Base-by-base conservation (phyloP, 1,140 invertebrate genomes). In the Hypothenemus hampei region DNA sequence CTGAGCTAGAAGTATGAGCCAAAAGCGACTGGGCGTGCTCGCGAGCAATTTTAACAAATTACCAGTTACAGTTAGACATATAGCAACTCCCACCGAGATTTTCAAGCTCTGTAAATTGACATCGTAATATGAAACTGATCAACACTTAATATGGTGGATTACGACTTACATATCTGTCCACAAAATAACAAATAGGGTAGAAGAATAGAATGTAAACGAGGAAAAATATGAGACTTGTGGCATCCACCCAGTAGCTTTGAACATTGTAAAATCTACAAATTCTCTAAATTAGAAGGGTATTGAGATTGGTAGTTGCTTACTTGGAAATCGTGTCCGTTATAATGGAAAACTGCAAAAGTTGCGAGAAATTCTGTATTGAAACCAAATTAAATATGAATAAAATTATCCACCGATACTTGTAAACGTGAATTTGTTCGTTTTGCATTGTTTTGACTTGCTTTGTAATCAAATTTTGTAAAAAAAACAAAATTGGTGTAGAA, bases 1-100 rank as follows among this genome's bases (percentile, higher is more conserved):
- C 66, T 90, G 87, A n/a, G 81, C 83, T 15, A 79, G 65, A 63
- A 89, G 78, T 24, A 81, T 77, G 3, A 87, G 62, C 58, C 74
- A 76, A 70, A 86, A 89, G 18, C 75, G 69, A 56, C 81, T 74
- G 6, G 76, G 78, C 7, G 69, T 56, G 1, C 81, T 69, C 19
- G 81, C 79, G 21, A 78, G 70, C 62, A 83, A 72, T 75, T 91
- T 92, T 31, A 92, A 33, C 8, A 62, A 10, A 20, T 40, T 62
- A 5, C 65, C 65, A 8, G 44, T 24, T 15, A 63, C 73, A 79
- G 84, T 88, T 1, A 86, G 78, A 7, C 85, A 86, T 15, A 62
- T 58, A 5, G 66, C 68, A n/a, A 70, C 64, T 8, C 74, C 10
- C n/a, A 76, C 69, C 7, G 68, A 67, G 1, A 63, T 61, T 65